Evolutionary conservation across 2,113 vertebrate genomes (phyloP), one percentile per base, ranked within the genome.

Genomic region (Sterna hirundo): DNA sequence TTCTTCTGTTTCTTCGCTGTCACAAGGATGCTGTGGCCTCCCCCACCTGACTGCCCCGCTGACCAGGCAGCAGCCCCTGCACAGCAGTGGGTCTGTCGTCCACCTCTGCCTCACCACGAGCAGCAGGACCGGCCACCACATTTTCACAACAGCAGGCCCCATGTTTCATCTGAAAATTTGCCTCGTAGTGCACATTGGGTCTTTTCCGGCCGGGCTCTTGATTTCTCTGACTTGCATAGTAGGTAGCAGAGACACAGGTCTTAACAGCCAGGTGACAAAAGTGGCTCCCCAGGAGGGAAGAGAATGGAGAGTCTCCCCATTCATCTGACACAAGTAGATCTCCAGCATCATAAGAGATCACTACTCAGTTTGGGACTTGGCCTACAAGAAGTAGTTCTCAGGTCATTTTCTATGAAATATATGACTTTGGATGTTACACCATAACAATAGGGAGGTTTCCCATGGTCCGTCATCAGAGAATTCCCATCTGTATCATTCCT

Each of bases 11-110:
- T 57, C 36, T 36, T 25, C 14, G 16, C 8, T 61, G 32, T 16
- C n/a, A 60, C 0, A 0, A 71, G 47, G 60, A 71, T 57, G 13
- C 36, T 71, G 69, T 38, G 25, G 38, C 29, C 32, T 71, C 13
- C 34, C 17, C 5, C 1, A 0, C 6, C 1, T 10, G 60, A 36
- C 62, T 54, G 34, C 18, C 22, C 40, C 10, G 1, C 26, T 65
- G 29, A 40, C 20, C 3, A 26, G 62, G 27, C 60, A 75, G 72
- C 49, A 78, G 19, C 9, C 34, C 42, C 14, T 1, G 0, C n/a
- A 20, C 21, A 25, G n/a, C 32, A 15, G 7, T 2, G 13, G 29
- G 13, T n/a, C 65, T 89, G 36, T 82, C 7, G 0, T 27, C 44
- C 57, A 18, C 58, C 55, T 72, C 61, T 71, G 38, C 47, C 57